Conservation (phyloP, 2,113 vertebrate genomes). For the Corythoichthys haematopterus region DNA sequence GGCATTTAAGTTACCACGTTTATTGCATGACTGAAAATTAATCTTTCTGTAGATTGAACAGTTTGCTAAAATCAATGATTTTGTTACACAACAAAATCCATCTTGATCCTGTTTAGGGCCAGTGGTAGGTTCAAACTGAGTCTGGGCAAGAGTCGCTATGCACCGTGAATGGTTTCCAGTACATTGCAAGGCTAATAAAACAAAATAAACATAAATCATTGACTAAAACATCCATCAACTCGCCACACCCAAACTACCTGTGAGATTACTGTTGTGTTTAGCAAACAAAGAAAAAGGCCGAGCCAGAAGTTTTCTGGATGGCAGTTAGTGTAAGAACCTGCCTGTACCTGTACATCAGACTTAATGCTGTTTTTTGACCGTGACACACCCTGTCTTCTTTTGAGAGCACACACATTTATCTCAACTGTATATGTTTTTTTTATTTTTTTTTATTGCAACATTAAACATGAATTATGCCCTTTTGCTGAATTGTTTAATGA, state of each 20-base stretch:
- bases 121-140: neutral
- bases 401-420: neutral
- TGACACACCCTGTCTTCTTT: neutral
- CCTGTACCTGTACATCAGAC: constrained; percentile 28
- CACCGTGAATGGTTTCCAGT: neutral
- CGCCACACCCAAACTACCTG: constrained; percentile 29
- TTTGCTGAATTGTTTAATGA: neutral
- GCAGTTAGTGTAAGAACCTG: constrained; percentile 25
- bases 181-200: neutral
- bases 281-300: constrained; percentile 8
- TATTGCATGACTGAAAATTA: neutral
- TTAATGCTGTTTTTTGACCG: neutral
- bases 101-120: neutral
- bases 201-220: neutral
- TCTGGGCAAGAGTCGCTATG: no score
- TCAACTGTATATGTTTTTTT: neutral
- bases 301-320: constrained; percentile 11
- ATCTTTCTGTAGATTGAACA: neutral
- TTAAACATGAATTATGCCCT: neutral
- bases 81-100: neutral
- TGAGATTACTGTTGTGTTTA: constrained; percentile 12
- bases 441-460: neutral
- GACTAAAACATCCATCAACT: neutral
- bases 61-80: neutral
- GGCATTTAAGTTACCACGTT: neutral